Evolutionary conservation across 30 jellyfish, hydroid and myxozoan genomes (phyloP).

Genomic region (Phacellophora camtschatica): DNA sequence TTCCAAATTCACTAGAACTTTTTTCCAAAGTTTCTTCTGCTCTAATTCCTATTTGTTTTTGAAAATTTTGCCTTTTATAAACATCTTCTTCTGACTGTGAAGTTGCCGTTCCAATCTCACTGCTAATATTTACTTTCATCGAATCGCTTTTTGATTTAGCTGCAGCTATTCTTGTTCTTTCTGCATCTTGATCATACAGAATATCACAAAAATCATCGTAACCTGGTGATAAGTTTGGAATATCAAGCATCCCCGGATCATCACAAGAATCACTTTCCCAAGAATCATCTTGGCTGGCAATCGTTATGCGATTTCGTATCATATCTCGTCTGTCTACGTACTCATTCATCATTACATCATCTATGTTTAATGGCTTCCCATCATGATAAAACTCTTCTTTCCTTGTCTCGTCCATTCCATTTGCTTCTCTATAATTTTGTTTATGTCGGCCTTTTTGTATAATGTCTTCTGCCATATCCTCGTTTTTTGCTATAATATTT

Average conservation of each 20-base stretch:
- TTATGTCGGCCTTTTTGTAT: too few relatives aligned
- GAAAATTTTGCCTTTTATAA: not conserved
- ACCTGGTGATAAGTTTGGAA: constrained; percentile 57
- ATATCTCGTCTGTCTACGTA: too few relatives aligned
- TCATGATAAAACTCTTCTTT: too few relatives aligned
- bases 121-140: not conserved
- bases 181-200: constrained; percentile 9
- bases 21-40: too few relatives aligned
- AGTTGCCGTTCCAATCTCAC: not conserved
- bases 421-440: too few relatives aligned
- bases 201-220: constrained; percentile 65
- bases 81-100: not conserved
- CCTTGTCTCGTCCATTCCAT: too few relatives aligned
- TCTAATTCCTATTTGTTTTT: not conserved
- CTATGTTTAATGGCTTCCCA: too few relatives aligned
- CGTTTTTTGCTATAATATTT: too few relatives aligned
- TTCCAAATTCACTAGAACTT: too few relatives aligned
- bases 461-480: too few relatives aligned
- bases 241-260: constrained; percentile 66
- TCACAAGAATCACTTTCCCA: constrained; percentile 49
- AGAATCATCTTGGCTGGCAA: constrained; percentile 6
- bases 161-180: not conserved
- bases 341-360: too few relatives aligned
- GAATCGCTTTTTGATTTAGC: not conserved
- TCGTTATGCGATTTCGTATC: too few relatives aligned